Percentiles rank a stretch among this genome's conserved stretches.
These are phyloP conservation scores for Lutjanus campechanus DNA, from an alignment of 2,797 vertebrate genomes.

Conservation along the genomic window DNA sequence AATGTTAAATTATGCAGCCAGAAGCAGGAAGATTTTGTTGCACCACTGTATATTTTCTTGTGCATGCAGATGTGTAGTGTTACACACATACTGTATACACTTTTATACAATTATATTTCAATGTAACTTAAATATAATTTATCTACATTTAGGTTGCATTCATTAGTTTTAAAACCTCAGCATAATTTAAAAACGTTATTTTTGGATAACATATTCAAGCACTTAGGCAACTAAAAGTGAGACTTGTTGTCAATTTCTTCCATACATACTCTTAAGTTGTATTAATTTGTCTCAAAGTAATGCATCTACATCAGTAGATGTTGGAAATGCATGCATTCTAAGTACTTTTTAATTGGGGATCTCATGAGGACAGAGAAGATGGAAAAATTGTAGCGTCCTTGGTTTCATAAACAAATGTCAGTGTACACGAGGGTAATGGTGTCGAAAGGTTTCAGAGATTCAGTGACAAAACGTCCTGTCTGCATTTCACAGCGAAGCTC, in stretches of 20 bases:
- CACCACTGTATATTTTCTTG: not conserved
- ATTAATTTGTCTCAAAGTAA: not conserved
- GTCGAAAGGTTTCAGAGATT: slow-evolving; percentile 42
- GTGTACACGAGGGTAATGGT: not conserved
- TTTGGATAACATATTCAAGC: not conserved
- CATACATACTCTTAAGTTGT: not conserved
- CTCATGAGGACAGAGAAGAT: not conserved
- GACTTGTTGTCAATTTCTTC: not conserved
- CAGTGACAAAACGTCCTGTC: slow-evolving; percentile 63
- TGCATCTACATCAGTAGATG: not conserved
- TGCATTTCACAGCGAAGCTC: slow-evolving; percentile 29
- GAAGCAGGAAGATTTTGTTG: not conserved
- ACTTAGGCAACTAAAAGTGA: not conserved
- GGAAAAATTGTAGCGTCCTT: not conserved
- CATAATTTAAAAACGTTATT: not conserved
- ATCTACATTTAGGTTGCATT: not conserved
- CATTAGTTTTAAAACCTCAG: not conserved
- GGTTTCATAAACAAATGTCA: slow-evolving; percentile 11
- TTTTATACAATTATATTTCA: slow-evolving; percentile 1
- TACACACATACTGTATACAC: not conserved
- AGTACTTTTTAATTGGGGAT: not conserved
- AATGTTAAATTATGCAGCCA: not conserved
- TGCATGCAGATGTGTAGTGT: not conserved
- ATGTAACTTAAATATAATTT: not conserved
- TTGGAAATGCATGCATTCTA: not conserved